Evolutionary conservation across 2,888 invertebrate genomes (phyloP), one percentile per base, ranked within the genome.

Genomic region (Nysson spinosus): DNA sequence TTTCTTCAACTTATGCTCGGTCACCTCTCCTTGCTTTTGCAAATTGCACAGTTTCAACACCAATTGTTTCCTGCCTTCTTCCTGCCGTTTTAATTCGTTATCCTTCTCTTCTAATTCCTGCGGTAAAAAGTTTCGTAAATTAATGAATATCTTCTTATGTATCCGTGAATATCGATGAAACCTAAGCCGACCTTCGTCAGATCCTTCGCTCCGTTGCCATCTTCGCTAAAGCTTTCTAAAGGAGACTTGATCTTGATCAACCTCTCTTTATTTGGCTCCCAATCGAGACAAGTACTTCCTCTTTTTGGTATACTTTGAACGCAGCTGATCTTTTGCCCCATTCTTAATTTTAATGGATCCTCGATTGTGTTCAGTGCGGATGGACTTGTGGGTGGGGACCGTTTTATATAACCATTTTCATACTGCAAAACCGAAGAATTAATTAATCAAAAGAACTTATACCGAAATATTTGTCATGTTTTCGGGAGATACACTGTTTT

Each of bases 1-100:
- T 66, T 88, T 89, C 14, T 88, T 85, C 43, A 90, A 77, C 75
- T 81, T 84, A 6, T 79, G 71, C 4, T 85, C 82, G 1, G 69
- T 75, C 1, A 64, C 62, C 6, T 84, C 80, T 0, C 64, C 62
- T 0, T 78, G 68, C 47, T 84, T 82, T 49, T 86, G 82, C 1
- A 76, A 62, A 30, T 77, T 85, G 19, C 81, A 83, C 16, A 86
- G 26, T 43, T 85, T 85, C 5, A 85, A 16, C 4, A 79, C 78
- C 26, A 87, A 57, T 39, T 86, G 85, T 22, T 84, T 85, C 30
- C 79, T 84, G 67, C 78, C 57, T 76, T 86, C 80, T 80, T 88
- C 73, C 64, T 84, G 80, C 0, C 71, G 67, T 34, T 78, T 81
- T 12, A 82, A 47, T 22, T 85, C 82, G 0, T 20, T 65, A 4